Conservation (phyloP, 2,113 vertebrate species). For the Rhodinocichla rosea region DNA sequence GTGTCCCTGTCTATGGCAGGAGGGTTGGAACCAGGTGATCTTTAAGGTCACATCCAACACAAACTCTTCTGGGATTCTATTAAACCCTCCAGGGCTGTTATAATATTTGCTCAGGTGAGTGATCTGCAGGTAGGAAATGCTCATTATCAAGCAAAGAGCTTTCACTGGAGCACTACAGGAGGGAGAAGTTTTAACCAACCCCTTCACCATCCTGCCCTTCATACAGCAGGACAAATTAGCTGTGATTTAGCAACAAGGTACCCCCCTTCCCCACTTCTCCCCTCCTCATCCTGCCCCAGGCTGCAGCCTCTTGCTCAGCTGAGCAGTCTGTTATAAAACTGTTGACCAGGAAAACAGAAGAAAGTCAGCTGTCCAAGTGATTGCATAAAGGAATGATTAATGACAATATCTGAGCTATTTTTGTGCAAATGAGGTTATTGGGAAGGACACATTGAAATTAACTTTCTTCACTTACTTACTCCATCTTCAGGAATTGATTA, state of each 20-base stretch:
- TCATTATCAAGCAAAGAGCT: background rate
- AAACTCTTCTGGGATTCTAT: background rate
- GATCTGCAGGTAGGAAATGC: background rate
- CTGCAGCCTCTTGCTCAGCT: background rate
- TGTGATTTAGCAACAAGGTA: background rate
- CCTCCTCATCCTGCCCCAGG: background rate
- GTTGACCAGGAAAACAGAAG: background rate
- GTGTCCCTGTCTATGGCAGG: background rate
- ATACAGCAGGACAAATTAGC: background rate
- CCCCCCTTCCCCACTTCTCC: background rate
- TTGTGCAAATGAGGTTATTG: conserved; percentile 36
- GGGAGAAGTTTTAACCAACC: background rate
- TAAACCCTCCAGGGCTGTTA: background rate
- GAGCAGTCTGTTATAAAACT: background rate
- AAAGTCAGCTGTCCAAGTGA: background rate
- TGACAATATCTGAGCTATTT: conserved; percentile 26
- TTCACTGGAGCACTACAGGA: background rate
- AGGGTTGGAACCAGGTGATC: background rate
- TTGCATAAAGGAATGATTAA: background rate
- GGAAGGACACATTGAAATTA: conserved; percentile 42
- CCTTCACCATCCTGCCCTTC: background rate
- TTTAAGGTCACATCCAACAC: background rate
- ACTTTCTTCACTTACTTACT: conserved; percentile 9
- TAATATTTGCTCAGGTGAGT: background rate
- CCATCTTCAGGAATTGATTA: conserved; percentile 11